Evolutionary conservation across 2,113 vertebrate species (phyloP).

Genomic region (Cygnus atratus): DNA sequence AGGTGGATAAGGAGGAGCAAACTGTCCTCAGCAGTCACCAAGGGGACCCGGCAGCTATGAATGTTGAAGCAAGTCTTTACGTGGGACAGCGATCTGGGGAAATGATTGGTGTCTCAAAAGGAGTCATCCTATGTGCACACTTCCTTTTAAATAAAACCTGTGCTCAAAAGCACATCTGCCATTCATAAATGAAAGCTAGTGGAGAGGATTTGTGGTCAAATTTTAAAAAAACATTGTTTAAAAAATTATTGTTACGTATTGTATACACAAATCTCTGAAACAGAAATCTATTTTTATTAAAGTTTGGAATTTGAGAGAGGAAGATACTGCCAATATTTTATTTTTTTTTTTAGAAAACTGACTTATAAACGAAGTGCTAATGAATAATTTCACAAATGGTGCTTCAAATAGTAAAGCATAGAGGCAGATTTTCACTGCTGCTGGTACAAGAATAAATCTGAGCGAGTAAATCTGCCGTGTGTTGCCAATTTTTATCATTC

Average conservation of each 20-base stretch:
- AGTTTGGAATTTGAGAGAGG: conserved; percentile 33
- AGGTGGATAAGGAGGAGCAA: not conserved
- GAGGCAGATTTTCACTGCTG: conserved; percentile 57
- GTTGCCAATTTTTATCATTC: conserved; percentile 36
- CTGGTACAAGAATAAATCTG: conserved; percentile 63
- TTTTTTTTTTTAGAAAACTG: conserved; percentile 40
- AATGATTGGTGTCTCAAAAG: not conserved
- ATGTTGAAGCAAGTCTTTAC: not conserved
- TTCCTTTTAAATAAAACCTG: not conserved
- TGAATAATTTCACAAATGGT: conserved; percentile 67
- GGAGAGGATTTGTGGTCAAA: not conserved
- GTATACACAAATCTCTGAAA: not conserved
- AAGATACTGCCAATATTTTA: conserved; percentile 13
- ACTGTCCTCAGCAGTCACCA: not conserved
- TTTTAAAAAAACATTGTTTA: conserved; percentile 27
- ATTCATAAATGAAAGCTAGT: not conserved
- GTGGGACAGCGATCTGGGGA: not conserved
- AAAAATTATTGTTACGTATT: not conserved
- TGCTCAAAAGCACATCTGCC: not conserved
- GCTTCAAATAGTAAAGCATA: conserved; percentile 44
- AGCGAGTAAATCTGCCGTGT: conserved; percentile 44
- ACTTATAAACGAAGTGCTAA: conserved; percentile 68
- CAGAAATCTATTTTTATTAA: conserved; percentile 33
- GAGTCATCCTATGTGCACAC: not conserved
- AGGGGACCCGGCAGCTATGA: not conserved